phyloP scores from a whole-genome alignment of 2,113 vertebrate species.

The Macheiramphus alcinus region DNA sequence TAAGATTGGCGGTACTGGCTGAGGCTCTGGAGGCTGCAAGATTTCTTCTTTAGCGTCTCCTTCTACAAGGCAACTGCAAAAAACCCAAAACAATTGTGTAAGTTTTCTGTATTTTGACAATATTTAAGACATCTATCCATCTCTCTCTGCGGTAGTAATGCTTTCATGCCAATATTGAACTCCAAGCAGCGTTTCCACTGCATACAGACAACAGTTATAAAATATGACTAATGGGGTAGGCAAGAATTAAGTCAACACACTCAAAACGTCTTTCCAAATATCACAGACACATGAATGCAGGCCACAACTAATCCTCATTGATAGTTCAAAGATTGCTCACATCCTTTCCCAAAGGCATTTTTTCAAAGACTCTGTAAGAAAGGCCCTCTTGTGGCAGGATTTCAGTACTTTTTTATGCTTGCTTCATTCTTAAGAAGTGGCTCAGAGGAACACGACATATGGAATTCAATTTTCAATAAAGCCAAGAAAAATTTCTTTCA shows the following conservation, averaged over 20 bases:
- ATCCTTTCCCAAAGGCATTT: not conserved
- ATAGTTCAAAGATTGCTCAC: not conserved
- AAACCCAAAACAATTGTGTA: not conserved
- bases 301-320: not conserved
- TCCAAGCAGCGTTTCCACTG: not conserved
- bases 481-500: not conserved
- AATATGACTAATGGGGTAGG: not conserved
- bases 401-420: not conserved
- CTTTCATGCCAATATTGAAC: not conserved
- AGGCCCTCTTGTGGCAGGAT: slow-evolving; percentile 47
- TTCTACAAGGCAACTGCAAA: slow-evolving; percentile 85
- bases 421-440: not conserved
- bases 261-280: not conserved
- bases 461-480: not conserved
- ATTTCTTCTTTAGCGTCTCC: slow-evolving; percentile 97
- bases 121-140: not conserved
- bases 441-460: not conserved
- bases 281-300: not conserved
- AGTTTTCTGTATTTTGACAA: not conserved
- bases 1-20: slow-evolving; percentile 94
- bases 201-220: not conserved
- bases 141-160: not conserved
- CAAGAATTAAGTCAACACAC: not conserved
- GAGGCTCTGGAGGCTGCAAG: slow-evolving; percentile 93
- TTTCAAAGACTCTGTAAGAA: not conserved